Base-by-base conservation (phyloP, 2,888 invertebrate genomes). In the Smittia sp. region DNA sequence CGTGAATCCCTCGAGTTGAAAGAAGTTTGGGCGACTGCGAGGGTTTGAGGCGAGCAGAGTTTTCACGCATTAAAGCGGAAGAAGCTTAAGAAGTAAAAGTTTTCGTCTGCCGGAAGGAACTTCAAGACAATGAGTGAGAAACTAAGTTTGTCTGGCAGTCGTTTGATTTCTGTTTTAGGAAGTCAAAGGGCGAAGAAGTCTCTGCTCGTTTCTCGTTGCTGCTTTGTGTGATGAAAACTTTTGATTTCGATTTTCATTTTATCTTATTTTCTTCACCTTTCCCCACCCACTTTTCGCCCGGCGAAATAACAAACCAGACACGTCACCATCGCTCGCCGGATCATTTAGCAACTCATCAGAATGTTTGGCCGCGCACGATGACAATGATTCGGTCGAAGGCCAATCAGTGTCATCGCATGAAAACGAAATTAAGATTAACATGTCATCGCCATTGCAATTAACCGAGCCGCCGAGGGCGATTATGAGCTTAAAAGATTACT, bases 401-500 rank as follows among this genome's bases (percentile, higher is more conserved):
- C 27, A 65, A 25, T 65, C 32, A 27, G 7, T 68, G 68, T 68
- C 66, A 38, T 66, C 32, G 38, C 27, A 24, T 24, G 54, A 39
- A 32, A 38, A 69, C 39, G 25, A 41, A 6, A 75, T 63, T 39
- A 1, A 38, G 3, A 72, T 39, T 22, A 72, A 38, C 39, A 15
- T 38, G 13, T 62, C 39, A 58, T 62, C 72, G 52, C 15, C 70
- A 70, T 70, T 22, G 24, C 52, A 54, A 24, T 70, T 62, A 72
- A 62, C 72, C 72, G 62, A 69, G 15, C 38, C 13, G 18, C 7
- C 38, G 15, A 11, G 66, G 78, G 78, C 74, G 77, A 79, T 74
- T 73, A 75, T 68, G 74, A 79, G 79, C 74, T 78, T 82, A 76
- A 79, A 81, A 75, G 81, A 81, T 67, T 83, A 83, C 75, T 77